Conservation (phyloP, 2,113 vertebrate genomes). For the Donacobius atricapilla region DNA sequence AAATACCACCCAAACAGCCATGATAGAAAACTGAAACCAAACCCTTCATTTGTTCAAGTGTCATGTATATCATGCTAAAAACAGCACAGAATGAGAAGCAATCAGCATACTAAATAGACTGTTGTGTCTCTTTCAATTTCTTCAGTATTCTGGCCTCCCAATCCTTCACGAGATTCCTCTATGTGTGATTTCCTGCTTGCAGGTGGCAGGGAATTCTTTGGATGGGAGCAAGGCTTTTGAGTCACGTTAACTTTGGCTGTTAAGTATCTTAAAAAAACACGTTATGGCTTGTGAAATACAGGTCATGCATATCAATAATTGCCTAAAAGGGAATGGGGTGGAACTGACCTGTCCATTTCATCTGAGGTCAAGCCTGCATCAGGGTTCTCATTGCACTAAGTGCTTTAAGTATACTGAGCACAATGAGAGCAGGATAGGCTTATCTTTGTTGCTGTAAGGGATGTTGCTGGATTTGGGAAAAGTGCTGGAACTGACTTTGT, state of each 20-base stretch:
- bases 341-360: background rate
- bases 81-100: background rate
- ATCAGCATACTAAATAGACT: background rate
- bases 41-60: background rate
- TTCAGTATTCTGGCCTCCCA: background rate
- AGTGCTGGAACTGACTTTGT: background rate
- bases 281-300: background rate
- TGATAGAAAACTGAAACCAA: background rate
- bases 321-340: background rate
- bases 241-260: background rate
- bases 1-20: background rate
- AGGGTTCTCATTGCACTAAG: background rate
- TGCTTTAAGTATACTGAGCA: background rate
- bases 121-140: background rate
- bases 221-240: background rate
- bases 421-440: background rate
- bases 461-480: background rate
- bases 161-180: background rate
- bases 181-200: background rate
- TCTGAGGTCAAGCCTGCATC: background rate
- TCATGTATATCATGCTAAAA: background rate
- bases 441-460: background rate
- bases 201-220: background rate
- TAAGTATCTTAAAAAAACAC: background rate
- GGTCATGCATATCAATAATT: background rate